Evolutionary conservation across 2,888 invertebrate genomes (phyloP).

Genomic region (Laothoe populi): DNA sequence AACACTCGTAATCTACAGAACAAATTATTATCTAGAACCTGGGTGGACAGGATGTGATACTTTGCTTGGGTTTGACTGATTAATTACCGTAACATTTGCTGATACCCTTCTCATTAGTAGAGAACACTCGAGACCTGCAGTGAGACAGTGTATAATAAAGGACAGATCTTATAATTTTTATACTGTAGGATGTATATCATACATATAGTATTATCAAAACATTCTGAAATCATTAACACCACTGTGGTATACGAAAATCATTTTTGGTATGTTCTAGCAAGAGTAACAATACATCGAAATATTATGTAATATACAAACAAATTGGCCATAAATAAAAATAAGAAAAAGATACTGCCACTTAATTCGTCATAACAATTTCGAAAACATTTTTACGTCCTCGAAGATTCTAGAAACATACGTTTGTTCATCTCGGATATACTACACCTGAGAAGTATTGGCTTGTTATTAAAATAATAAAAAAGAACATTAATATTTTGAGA

Average conservation of each 20-base stretch:
- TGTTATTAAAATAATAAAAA: background rate
- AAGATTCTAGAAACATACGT: conserved; percentile 65
- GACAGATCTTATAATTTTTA: too few relatives aligned
- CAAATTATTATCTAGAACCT: conserved; percentile 28
- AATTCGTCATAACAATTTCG: background rate
- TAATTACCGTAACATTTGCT: background rate
- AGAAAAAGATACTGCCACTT: background rate
- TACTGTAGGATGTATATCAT: too few relatives aligned
- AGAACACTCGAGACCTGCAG: too few relatives aligned
- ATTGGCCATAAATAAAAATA: background rate
- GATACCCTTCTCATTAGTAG: too few relatives aligned
- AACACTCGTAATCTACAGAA: conserved; percentile 34
- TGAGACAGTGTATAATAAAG: too few relatives aligned
- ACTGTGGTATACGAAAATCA: too few relatives aligned
- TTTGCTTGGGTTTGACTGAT: conserved; percentile 6
- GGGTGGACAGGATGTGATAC: conserved; percentile 26
- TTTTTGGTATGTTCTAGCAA: too few relatives aligned
- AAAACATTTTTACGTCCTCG: conserved; percentile 43
- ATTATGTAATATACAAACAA: background rate
- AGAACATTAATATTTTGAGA: background rate
- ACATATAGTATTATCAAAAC: too few relatives aligned
- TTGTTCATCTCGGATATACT: conserved; percentile 61
- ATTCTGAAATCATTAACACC: too few relatives aligned
- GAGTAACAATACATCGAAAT: background rate
- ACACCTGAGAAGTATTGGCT: conserved; percentile 45